phyloP scores from a whole-genome alignment of 2,888 invertebrate genomes.

The Oxyteleia sp. region DNA sequence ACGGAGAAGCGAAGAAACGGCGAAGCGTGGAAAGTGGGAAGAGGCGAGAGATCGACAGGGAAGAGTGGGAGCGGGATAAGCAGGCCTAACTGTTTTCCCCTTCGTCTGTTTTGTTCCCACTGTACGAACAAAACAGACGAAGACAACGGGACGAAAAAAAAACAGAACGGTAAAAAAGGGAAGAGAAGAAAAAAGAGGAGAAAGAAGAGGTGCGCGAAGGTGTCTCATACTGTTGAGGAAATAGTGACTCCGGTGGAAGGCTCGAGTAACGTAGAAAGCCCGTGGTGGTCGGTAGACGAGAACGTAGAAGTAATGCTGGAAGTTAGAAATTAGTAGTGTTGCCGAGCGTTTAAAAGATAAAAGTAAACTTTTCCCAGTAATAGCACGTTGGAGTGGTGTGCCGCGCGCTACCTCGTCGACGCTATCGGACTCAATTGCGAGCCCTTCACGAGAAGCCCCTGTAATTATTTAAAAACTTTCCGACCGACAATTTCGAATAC shows the following conservation, averaged over 20 bases:
- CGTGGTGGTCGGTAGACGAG: constrained; percentile 51
- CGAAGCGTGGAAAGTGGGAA: too few species aligned
- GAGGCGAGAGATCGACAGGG: too few species aligned
- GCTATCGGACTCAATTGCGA: constrained; percentile 84
- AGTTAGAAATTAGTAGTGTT: constrained; percentile 87
- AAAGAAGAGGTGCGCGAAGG: constrained; percentile 11
- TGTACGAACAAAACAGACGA: too few species aligned
- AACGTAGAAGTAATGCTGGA: constrained; percentile 82
- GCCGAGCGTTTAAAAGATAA: constrained; percentile 87
- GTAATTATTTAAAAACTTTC: constrained; percentile 87
- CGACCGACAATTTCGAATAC: constrained; percentile 73
- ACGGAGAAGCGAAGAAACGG: too few species aligned
- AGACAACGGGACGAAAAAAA: too few species aligned
- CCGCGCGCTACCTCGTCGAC: constrained; percentile 76
- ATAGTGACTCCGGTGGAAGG: constrained; percentile 52
- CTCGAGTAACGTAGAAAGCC: constrained; percentile 45
- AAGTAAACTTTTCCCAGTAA: constrained; percentile 87
- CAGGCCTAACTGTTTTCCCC: too few species aligned
- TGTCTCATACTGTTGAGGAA: constrained; percentile 52
- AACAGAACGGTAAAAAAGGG: too few species aligned
- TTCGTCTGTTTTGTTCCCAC: too few species aligned
- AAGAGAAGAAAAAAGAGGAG: not conserved
- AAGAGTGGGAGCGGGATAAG: too few species aligned
- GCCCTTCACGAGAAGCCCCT: constrained; percentile 79
- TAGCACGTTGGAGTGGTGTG: constrained; percentile 75